A percentile compares a stretch with the other conserved stretches of the same genome.
Evolutionary conservation across 1,140 invertebrate species (phyloP).

Genomic region (Magallana gigas): DNA sequence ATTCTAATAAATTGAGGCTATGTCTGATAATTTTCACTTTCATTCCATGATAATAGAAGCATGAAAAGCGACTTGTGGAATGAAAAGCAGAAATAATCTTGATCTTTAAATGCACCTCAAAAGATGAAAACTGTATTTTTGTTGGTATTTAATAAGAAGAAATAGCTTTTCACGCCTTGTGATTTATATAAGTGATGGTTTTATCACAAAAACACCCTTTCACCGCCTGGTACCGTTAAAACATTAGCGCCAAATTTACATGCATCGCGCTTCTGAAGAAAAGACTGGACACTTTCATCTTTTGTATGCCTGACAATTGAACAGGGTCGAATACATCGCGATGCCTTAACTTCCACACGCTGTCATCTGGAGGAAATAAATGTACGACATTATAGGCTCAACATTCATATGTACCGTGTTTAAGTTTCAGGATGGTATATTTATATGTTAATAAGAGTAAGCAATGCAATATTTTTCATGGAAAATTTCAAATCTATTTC

Average conservation of each 20-base stretch:
- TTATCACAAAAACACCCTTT: slow-evolving; percentile 31
- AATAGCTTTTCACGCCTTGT: slow-evolving; percentile 30
- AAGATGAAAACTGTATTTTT: slow-evolving; percentile 30
- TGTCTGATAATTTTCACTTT: slow-evolving; percentile 32
- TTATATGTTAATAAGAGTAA: no score
- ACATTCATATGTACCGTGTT: no score
- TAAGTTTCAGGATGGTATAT: no score
- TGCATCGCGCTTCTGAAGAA: slow-evolving; percentile 19
- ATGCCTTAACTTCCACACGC: not conserved
- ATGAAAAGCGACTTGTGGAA: slow-evolving; percentile 26
- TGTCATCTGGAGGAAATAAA: not conserved
- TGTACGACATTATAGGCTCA: no score
- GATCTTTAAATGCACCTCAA: slow-evolving; percentile 33
- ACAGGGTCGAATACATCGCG: not conserved
- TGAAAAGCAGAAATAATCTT: slow-evolving; percentile 29
- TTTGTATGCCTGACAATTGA: not conserved
- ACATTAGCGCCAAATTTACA: slow-evolving; percentile 35
- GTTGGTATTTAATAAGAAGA: slow-evolving; percentile 36
- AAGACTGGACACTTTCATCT: not conserved
- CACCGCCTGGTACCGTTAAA: slow-evolving; percentile 30
- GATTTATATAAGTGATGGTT: slow-evolving; percentile 28
- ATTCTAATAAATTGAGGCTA: slow-evolving; percentile 30
- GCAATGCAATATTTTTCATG: no score
- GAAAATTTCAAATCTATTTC: no score
- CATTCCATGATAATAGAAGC: slow-evolving; percentile 25